Evolutionary conservation across 2,797 vertebrate species (phyloP).

Genomic region (Sylvilagus floridanus): DNA sequence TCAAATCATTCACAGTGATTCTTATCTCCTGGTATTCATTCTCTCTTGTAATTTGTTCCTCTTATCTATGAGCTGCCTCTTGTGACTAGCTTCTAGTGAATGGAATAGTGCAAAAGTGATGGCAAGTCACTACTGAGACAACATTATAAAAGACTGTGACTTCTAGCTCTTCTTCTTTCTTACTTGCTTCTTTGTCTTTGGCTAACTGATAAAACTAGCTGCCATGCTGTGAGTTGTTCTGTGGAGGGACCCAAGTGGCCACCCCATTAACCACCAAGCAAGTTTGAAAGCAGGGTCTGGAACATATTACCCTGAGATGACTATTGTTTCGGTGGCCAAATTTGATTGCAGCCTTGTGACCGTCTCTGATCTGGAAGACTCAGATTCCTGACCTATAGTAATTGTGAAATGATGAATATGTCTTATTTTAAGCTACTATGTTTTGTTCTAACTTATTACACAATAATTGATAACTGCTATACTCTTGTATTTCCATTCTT

Average conservation of each 20-base stretch:
- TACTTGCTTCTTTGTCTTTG: neutral
- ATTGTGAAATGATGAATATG: neutral
- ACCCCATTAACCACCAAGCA: neutral
- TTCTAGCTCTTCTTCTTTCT: neutral
- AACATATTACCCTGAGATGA: neutral
- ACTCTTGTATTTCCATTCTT: neutral
- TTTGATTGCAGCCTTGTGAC: neutral
- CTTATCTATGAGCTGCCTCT: neutral
- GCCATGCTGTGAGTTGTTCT: neutral
- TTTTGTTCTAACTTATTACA: neutral
- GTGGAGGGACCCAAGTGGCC: neutral
- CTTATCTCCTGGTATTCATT: neutral
- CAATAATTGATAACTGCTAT: neutral
- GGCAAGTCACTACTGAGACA: neutral
- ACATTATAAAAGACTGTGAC: neutral
- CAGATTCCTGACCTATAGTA: neutral
- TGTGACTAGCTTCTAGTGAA: neutral
- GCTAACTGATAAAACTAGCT: neutral
- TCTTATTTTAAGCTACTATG: neutral
- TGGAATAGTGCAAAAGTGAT: neutral
- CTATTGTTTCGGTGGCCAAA: neutral
- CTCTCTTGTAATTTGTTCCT: neutral
- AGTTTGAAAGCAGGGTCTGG: neutral
- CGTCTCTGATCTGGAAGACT: neutral
- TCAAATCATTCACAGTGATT: neutral